Base-by-base conservation (phyloP, 2,113 vertebrate species). In the Xyrauchen texanus region DNA sequence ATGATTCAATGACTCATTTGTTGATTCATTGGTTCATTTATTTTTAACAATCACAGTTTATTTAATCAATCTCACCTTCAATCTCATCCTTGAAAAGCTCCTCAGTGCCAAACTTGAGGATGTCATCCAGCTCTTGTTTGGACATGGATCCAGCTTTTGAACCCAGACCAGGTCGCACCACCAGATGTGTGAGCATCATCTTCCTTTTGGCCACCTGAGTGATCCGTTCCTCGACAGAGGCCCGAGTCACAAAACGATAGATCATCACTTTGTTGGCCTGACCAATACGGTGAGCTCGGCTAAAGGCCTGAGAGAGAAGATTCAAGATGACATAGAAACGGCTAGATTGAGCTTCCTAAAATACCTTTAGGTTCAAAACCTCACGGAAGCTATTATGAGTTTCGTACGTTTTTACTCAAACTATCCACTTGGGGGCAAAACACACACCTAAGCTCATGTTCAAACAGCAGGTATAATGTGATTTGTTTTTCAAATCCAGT, bases 211-310 rank as follows among this genome's bases (percentile, higher is more conserved):
- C 97, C 88, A 98, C 97, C 88, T 98, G 96, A 0, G 97, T 98
- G 87, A 98, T 98, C 3, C 97, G 88, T 82, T 98, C 97, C 89
- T 98, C 97, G 82, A 98, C 97, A 0, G 96, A 98, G 0, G 95
- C 97, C 0, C 97, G 93, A 0, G 97, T 98, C 81, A 98, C 97
- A 0, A 98, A 98, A 1, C 97, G 95, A 88, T 98, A 98, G 75
- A 98, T 98, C 96, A 98, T 98, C 88, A 98, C 97, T 86, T 98
- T 98, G 89, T 98, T 98, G 88, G 96, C 96, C 90, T 98, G 97
- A 47, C 97, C 97, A 8, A 98, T 98, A 7, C 97, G 92, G 76
- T 98, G 97, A 1, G 96, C 97, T 0, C 97, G 92, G 86, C 97
- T 98, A 88, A 98, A 98, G 0, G 97, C 97, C 96, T 98, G 84